Percentiles rank a stretch among this genome's conserved stretches.
Conservation (phyloP, 2,113 vertebrate species). For the Eira barbara region DNA sequence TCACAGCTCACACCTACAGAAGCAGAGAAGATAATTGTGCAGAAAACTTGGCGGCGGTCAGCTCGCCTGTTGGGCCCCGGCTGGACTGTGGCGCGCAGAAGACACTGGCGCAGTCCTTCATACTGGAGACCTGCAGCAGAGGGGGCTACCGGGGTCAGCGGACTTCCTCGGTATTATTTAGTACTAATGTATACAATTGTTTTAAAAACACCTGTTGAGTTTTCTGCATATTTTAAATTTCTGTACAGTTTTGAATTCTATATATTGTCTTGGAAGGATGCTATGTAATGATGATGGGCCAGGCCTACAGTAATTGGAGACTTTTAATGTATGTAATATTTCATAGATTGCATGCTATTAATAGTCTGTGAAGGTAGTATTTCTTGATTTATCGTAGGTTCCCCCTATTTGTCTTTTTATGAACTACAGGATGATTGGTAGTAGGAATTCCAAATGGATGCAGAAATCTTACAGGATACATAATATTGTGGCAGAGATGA, state of each 20-base stretch:
- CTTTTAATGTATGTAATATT: conserved; percentile 81
- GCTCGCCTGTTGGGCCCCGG: background rate
- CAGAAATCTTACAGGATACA: conserved; percentile 34
- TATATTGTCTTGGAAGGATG: conserved; percentile 77
- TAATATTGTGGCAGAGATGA: conserved; percentile 38
- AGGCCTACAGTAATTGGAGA: conserved; percentile 79
- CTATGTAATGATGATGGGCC: conserved; percentile 69
- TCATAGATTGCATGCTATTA: conserved; percentile 84
- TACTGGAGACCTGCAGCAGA: conserved; percentile 45
- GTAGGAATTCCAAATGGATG: conserved; percentile 24
- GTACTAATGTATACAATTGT: conserved; percentile 64
- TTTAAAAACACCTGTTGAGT: conserved; percentile 61
- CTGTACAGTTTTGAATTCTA: conserved; percentile 78
- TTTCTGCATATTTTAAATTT: conserved; percentile 76
- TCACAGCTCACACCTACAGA: background rate
- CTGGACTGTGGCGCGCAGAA: background rate
- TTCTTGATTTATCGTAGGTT: conserved; percentile 74
- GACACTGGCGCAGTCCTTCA: background rate
- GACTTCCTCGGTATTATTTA: conserved; percentile 75
- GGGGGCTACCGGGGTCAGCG: conserved; percentile 35
- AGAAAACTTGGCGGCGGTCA: background rate
- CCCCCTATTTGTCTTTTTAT: conserved; percentile 55
- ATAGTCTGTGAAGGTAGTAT: conserved; percentile 78
- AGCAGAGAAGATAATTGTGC: background rate
- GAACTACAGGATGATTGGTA: conserved; percentile 20